Conservation (phyloP, 2,888 invertebrate genomes). For the Nephrocerus scutellatus region DNA sequence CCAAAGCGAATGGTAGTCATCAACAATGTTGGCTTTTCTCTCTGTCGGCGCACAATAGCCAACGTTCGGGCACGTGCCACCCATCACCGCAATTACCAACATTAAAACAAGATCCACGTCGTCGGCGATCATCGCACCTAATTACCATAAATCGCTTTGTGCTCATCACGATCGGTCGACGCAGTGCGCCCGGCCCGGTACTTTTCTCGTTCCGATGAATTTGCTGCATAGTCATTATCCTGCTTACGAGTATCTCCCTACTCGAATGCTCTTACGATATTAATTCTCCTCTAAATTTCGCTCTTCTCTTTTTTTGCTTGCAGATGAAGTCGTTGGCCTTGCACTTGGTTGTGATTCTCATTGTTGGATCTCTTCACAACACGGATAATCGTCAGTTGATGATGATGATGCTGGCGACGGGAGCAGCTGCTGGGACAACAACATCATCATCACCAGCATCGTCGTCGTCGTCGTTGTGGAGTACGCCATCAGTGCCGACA, state of each 20-base stretch:
- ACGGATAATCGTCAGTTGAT: conserved; percentile 8
- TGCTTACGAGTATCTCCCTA: conserved; percentile 14
- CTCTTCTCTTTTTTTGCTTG: conserved; percentile 18
- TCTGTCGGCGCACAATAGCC: too few species aligned
- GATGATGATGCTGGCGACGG: conserved; percentile 2
- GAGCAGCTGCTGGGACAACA: conserved; percentile 16
- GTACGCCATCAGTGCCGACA: conserved; percentile 35
- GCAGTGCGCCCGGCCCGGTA: background rate
- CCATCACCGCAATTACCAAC: too few species aligned
- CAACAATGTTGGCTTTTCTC: too few species aligned
- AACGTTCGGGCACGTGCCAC: too few species aligned
- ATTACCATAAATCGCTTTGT: conserved; percentile 19
- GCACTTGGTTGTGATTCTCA: conserved; percentile 42
- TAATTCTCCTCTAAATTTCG: conserved; percentile 5
- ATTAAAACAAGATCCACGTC: too few species aligned
- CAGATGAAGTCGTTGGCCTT: conserved; percentile 46
- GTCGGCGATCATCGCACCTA: conserved; percentile 17
- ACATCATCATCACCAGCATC: conserved; percentile 13
- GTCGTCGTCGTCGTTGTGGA: conserved; percentile 2
- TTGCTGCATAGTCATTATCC: too few species aligned
- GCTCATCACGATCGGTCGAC: conserved; percentile 14
- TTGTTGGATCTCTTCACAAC: conserved; percentile 24
- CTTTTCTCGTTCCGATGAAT: background rate
- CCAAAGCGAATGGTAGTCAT: too few species aligned
- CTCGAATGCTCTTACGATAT: conserved; percentile 13